phyloP scores from a whole-genome alignment of 2,113 vertebrate genomes.

The Thamnaconus septentrionalis region DNA sequence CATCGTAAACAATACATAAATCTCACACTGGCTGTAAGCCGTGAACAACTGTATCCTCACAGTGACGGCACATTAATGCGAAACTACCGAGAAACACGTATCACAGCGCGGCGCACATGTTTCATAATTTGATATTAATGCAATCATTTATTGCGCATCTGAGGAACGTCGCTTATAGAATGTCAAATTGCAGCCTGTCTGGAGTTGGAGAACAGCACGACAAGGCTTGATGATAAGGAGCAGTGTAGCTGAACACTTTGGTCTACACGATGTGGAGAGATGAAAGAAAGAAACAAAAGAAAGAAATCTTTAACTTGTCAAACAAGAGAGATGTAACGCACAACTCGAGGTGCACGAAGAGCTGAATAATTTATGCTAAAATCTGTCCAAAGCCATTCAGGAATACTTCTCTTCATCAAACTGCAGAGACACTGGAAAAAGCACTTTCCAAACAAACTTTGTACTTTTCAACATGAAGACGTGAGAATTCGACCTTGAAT shows the following conservation, averaged over 20 bases:
- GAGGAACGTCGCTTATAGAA: background rate
- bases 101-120: too few species aligned
- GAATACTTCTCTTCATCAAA: too few species aligned
- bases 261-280: too few species aligned
- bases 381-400: too few species aligned
- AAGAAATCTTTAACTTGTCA: too few species aligned
- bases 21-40: slow-evolving; percentile 1
- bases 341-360: background rate
- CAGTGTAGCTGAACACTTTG: slow-evolving; percentile 6
- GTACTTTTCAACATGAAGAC: too few species aligned
- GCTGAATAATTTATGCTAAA: too few species aligned
- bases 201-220: background rate
- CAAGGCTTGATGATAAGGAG: background rate
- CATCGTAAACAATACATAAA: slow-evolving; percentile 37
- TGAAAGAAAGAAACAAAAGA: too few species aligned
- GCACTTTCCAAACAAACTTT: too few species aligned
- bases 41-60: slow-evolving; percentile 2
- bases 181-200: background rate
- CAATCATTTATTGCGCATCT: background rate
- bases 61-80: background rate
- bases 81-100: background rate
- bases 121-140: background rate
- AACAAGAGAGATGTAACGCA: background rate
- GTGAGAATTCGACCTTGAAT: too few species aligned
- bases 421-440: too few species aligned